Conservation (phyloP, 1,140 invertebrate species). For the Trichonephila inaurata region DNA sequence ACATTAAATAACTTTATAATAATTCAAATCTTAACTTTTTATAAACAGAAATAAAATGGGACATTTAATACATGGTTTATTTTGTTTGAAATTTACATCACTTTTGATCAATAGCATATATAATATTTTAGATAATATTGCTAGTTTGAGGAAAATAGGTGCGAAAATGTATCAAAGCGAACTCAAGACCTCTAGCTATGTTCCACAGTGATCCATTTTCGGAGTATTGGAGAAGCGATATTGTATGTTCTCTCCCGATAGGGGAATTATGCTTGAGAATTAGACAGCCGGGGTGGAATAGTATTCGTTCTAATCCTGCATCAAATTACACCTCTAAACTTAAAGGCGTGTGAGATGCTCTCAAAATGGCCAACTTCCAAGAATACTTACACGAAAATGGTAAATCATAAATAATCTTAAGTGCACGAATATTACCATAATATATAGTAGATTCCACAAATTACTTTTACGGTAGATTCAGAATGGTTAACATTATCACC, state of each 20-base stretch:
- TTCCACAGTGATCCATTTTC: not conserved
- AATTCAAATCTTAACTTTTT: no score
- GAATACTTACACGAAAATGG: not conserved
- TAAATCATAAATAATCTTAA: constrained; percentile 33
- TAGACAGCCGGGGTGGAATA: constrained; percentile 3
- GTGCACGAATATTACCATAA: not conserved
- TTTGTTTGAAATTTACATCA: no score
- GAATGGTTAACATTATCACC: not conserved
- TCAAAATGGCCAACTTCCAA: constrained; percentile 13
- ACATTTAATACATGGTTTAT: no score
- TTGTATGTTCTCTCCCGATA: constrained; percentile 30
- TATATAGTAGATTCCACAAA: not conserved
- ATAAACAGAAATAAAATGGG: no score
- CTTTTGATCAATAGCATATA: no score
- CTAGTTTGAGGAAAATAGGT: not conserved
- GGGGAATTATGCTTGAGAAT: constrained; percentile 48
- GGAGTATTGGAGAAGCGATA: constrained; percentile 23
- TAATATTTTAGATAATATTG: no score
- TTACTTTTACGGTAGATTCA: not conserved
- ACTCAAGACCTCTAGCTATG: not conserved
- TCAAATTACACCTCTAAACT: constrained; percentile 31
- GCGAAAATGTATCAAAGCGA: not conserved
- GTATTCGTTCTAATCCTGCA: constrained; percentile 21
- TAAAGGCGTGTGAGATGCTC: constrained; percentile 15
- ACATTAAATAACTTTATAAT: no score